These are phyloP conservation scores for Misgurnus anguillicaudatus DNA, from an alignment of 2,113 vertebrate species.

Conservation along the genomic window DNA sequence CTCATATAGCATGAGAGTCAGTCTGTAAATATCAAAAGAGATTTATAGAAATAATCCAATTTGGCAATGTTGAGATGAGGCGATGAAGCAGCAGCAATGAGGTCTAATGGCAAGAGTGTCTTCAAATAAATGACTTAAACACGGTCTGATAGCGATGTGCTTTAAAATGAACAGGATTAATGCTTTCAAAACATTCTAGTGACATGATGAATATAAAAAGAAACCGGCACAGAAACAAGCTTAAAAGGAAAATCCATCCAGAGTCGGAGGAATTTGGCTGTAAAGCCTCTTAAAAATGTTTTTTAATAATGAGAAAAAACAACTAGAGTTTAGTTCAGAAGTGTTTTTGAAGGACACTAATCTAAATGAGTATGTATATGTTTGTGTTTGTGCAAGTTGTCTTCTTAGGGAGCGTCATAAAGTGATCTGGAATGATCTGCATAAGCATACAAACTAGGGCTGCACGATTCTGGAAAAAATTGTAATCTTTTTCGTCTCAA, in stretches of 20 bases:
- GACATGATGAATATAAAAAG: not conserved
- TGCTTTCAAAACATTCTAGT: not conserved
- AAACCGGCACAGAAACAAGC: not conserved
- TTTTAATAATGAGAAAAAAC: constrained; percentile 6
- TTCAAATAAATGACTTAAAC: constrained; percentile 20
- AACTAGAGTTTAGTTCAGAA: not conserved
- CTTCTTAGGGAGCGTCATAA: too few species aligned
- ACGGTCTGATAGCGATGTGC: not conserved
- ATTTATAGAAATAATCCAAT: constrained; percentile 23
- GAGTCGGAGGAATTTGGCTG: not conserved
- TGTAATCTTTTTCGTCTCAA: too few species aligned
- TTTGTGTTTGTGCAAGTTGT: too few species aligned
- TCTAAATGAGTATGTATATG: not conserved
- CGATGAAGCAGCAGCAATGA: not conserved
- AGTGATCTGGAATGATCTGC: too few species aligned
- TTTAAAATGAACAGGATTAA: constrained; percentile 27
- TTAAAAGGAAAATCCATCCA: not conserved
- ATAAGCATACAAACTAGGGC: too few species aligned
- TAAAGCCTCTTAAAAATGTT: constrained; percentile 23
- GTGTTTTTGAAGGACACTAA: not conserved
- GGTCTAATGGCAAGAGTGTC: not conserved
- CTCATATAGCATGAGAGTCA: not conserved
- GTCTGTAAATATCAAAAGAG: not conserved
- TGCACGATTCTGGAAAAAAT: too few species aligned
- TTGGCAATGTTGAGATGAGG: constrained; percentile 18